Base-by-base conservation (phyloP, 2,797 vertebrate genomes). In the Fistularia tabacaria region DNA sequence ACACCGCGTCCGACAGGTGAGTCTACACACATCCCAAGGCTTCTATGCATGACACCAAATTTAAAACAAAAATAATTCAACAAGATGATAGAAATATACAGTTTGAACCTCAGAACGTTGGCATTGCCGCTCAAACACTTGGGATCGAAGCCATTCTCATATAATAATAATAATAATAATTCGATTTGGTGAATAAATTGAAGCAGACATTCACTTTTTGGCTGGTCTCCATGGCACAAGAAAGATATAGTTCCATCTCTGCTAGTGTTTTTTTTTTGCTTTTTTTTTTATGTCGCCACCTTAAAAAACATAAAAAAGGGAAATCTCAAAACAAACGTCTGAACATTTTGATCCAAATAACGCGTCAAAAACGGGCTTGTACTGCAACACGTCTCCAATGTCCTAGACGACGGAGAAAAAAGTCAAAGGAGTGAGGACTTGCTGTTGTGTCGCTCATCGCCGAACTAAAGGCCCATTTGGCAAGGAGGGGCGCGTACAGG, bases 1-100 rank as follows among this genome's bases (percentile, higher is more conserved):
- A 66, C 9, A 41, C 38, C 9, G 80, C 73, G 81, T 80, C 75
- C 81, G 77, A 64, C 66, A 72, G 74, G n/a, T n/a, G 68, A 79
- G 62, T 74, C 64, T 81, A 85, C 67, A 53, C 83, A 88, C 76
- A 85, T 55, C 54, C 49, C 85, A 87, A 87, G 75, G 84, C 84
- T 87, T 79, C 80, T 76, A 84, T 81, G 82, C 77, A 67, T 76
- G 59, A 79, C 75, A 80, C 71, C 64, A 70, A 81, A 85, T 67
- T 52, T 58, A 69, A 50, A 65, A 63, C 64, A 56, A 52, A 38
- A 67, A 60, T 58, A 38, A 57, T 52, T 74, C 65, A 64, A 65
- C 46, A 69, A 74, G 66, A 81, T 67, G 40, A 78, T 77, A 63
- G 13, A 62, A 62, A 79, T 71, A 79, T 70, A 81, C 63, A 69